Evolutionary conservation across 2,113 vertebrate species (phyloP).

Genomic region (Mus musculus): DNA sequence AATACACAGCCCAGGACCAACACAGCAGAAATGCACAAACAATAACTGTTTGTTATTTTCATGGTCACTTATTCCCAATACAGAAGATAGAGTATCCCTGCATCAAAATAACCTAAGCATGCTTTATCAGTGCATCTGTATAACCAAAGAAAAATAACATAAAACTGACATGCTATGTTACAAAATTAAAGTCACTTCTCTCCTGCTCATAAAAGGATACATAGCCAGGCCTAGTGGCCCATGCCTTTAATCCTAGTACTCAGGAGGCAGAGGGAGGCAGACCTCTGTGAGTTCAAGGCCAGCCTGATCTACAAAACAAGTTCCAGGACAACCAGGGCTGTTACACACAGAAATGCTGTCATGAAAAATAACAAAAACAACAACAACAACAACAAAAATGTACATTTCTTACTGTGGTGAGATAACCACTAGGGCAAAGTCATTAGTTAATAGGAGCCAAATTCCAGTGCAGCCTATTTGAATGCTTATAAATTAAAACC

Average conservation of each 20-base stretch:
- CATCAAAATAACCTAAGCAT: neutral
- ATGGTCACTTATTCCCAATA: neutral
- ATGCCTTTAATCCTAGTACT: too few species aligned
- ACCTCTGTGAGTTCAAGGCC: too few species aligned
- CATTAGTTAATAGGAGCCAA: neutral
- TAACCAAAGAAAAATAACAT: neutral
- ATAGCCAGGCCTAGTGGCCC: too few species aligned
- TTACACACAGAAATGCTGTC: too few species aligned
- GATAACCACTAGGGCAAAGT: neutral
- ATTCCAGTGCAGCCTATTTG: neutral
- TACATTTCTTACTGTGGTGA: neutral
- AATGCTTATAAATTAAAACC: conserved; percentile 44
- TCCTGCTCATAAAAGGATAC: neutral
- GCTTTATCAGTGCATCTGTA: neutral
- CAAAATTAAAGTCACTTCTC: conserved; percentile 35
- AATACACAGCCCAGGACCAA: neutral
- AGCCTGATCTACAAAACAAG: too few species aligned
- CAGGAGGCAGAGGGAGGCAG: too few species aligned
- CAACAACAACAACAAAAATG: neutral
- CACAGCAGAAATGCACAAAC: neutral
- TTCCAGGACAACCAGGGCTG: too few species aligned
- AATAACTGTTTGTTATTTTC: neutral
- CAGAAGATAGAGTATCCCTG: neutral
- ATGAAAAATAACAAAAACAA: too few species aligned
- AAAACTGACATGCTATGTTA: conserved; percentile 16